Conservation (phyloP, 2,888 invertebrate species). For the Halictus quadricinctus region DNA sequence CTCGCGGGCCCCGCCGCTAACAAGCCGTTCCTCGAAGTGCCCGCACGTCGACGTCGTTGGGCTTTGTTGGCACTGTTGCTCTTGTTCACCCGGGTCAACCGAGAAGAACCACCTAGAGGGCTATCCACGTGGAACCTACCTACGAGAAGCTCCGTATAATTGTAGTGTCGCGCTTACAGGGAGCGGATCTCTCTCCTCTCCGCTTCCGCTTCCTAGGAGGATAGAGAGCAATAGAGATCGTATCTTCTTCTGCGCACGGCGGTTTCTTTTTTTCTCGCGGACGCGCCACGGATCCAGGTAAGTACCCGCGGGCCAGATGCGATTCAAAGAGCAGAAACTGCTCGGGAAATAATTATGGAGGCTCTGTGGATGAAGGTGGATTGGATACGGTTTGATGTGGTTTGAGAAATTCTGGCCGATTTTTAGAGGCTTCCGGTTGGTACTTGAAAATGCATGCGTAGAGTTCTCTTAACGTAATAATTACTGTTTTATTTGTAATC, state of each 20-base stretch:
- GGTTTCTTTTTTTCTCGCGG: neutral
- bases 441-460: neutral
- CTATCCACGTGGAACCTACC: slow-evolving; percentile 71
- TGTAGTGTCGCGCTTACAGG: slow-evolving; percentile 75
- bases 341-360: neutral
- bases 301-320: neutral
- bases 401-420: neutral
- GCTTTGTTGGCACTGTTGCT: slow-evolving; percentile 53
- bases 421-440: neutral
- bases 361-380: neutral
- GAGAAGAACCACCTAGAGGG: slow-evolving; percentile 71
- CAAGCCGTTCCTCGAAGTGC: slow-evolving; percentile 75
- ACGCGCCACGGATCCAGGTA: neutral
- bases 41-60: slow-evolving; percentile 35
- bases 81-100: slow-evolving; percentile 74
- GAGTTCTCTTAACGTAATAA: neutral
- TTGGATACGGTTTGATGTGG: too few relatives aligned
- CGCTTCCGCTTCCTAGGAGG: neutral
- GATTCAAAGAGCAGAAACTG: neutral
- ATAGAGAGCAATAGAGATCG: slow-evolving; percentile 10
- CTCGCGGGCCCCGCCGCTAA: slow-evolving; percentile 72
- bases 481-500: neutral
- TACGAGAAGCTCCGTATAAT: slow-evolving; percentile 76
- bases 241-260: slow-evolving; percentile 20
- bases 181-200: slow-evolving; percentile 56